These are phyloP conservation scores for Eupithecia inturbata DNA, from an alignment of 2,888 invertebrate genomes.

Conservation along the genomic window DNA sequence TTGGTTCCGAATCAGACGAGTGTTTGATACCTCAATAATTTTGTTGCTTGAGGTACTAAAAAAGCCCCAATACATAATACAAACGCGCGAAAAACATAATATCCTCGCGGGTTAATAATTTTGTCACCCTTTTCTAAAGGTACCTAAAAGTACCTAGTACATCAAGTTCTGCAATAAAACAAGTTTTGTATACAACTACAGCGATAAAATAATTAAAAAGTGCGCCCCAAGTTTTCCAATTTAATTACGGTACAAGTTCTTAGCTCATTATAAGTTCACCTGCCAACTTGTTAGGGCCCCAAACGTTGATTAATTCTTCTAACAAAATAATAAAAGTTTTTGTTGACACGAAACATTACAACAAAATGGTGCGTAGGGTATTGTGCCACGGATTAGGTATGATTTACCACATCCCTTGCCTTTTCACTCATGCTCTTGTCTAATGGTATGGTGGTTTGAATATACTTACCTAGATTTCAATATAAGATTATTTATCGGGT, in stretches of 20 bases:
- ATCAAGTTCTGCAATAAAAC: background rate
- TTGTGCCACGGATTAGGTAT: background rate
- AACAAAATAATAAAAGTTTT: conserved; percentile 44
- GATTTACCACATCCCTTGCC: background rate
- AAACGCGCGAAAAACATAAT: background rate
- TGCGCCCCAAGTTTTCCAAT: conserved; percentile 34
- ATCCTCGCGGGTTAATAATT: background rate
- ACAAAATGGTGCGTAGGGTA: conserved; percentile 42
- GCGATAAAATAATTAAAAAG: conserved; percentile 24
- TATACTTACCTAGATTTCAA: too few relatives aligned
- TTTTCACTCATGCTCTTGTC: background rate
- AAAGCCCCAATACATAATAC: background rate
- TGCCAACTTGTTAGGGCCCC: conserved; percentile 32
- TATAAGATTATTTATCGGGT: too few relatives aligned
- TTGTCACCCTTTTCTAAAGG: background rate
- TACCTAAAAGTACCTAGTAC: too few relatives aligned
- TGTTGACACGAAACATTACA: conserved; percentile 56
- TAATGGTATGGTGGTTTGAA: too few relatives aligned
- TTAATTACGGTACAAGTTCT: conserved; percentile 35
- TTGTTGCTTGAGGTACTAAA: background rate
- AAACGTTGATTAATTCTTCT: conserved; percentile 47
- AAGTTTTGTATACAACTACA: conserved; percentile 10
- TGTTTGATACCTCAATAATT: background rate
- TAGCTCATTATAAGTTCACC: conserved; percentile 42
- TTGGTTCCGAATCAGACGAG: too few relatives aligned